These are phyloP conservation scores for Mionectes olivaceus DNA, from an alignment of 2,797 vertebrate genomes.

Conservation along the genomic window DNA sequence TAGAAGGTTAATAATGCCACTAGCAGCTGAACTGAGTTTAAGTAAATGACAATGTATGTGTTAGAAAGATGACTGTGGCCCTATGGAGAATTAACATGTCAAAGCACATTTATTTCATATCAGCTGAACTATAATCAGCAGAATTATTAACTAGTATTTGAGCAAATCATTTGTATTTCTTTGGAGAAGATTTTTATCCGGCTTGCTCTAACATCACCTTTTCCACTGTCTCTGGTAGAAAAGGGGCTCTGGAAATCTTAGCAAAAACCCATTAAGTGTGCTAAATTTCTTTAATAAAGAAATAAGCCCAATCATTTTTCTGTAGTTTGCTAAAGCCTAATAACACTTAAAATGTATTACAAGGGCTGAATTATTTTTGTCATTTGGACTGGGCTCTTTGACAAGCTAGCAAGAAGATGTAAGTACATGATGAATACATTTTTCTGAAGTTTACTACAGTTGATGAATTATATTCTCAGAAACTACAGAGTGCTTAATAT, in stretches of 20 bases:
- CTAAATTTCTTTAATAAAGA: not conserved
- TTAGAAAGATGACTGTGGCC: not conserved
- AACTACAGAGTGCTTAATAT: not conserved
- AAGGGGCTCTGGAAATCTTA: not conserved
- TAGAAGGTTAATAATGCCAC: not conserved
- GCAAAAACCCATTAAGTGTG: not conserved
- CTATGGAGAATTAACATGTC: not conserved
- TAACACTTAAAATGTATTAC: not conserved
- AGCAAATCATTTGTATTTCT: not conserved
- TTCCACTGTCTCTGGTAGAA: not conserved
- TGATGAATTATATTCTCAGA: not conserved
- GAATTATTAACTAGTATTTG: not conserved
- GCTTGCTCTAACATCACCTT: not conserved
- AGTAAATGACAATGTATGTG: not conserved
- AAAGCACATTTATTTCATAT: not conserved
- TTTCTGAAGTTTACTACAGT: not conserved
- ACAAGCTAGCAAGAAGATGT: not conserved
- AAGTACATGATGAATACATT: not conserved
- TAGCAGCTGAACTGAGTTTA: not conserved
- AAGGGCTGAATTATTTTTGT: not conserved
- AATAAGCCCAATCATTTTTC: not conserved
- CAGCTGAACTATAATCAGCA: not conserved
- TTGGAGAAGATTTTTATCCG: not conserved
- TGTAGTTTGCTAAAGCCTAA: not conserved
- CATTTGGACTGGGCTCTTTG: not conserved